Percentiles rank a stretch among this genome's conserved stretches.
Conservation (phyloP, 2,113 vertebrate species). For the Pseudopipra pipra region DNA sequence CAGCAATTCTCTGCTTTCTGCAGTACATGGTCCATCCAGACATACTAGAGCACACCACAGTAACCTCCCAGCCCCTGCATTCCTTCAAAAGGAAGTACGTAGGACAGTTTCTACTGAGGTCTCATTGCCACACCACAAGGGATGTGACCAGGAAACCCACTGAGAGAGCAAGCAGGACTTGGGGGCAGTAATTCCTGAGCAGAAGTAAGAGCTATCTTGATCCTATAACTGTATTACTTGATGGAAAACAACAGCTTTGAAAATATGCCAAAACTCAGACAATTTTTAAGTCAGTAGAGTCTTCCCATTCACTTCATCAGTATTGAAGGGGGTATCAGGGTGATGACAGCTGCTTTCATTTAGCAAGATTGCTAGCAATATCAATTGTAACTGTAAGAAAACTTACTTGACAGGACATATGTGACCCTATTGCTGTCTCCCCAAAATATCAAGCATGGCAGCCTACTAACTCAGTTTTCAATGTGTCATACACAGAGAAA, state of each 20-base stretch:
- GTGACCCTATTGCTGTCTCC: neutral
- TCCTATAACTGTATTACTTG: neutral
- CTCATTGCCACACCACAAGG: neutral
- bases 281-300: neutral
- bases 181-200: neutral
- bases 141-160: neutral
- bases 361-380: neutral
- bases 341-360: neutral
- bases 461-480: neutral
- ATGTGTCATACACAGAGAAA: neutral
- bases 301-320: neutral
- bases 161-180: neutral
- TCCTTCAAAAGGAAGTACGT: neutral
- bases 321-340: fast-evolving
- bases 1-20: neutral
- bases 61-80: neutral
- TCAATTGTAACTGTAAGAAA: neutral
- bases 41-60: neutral
- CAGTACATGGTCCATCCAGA: neutral
- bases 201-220: neutral
- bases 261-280: neutral
- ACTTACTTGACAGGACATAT: neutral
- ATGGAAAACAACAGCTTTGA: neutral
- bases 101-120: neutral
- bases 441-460: neutral